phyloP scores from a whole-genome alignment of 23 tunicate species.

The Oikopleura vanhoeffeni region DNA sequence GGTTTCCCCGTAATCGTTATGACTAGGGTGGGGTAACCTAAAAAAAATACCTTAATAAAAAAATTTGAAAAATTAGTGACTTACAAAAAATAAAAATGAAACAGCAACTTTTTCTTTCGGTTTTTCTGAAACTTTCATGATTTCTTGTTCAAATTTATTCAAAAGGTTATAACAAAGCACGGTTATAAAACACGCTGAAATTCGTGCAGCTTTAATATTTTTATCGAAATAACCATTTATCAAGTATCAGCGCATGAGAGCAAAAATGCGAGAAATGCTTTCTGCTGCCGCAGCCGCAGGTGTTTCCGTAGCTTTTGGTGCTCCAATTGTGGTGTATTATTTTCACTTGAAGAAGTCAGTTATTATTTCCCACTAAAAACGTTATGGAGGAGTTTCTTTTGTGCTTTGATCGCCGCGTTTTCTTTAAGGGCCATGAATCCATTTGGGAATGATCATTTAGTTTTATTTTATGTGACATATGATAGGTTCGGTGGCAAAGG shows the following conservation, averaged over 20 bases:
- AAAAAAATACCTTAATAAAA: no score
- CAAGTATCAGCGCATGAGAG: not conserved
- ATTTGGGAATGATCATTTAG: conserved; percentile 72
- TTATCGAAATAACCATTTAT: not conserved
- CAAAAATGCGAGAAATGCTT: not conserved
- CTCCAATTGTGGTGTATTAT: conserved; percentile 87
- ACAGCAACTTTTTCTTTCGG: no score
- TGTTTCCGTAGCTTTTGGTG: conserved; percentile 16
- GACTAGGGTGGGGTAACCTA: no score
- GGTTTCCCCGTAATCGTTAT: no score
- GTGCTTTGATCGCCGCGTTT: conserved; percentile 87
- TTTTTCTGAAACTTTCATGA: no score
- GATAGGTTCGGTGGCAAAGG: no score
- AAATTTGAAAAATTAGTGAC: no score
- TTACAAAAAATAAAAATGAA: no score
- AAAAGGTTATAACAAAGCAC: no score
- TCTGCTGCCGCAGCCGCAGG: not conserved
- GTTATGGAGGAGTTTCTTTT: conserved; percentile 74
- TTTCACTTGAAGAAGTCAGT: conserved; percentile 78
- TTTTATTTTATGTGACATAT: conserved; percentile 48
- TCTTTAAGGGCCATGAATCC: conserved; percentile 85
- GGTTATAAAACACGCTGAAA: no score
- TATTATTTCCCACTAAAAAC: conserved; percentile 92
- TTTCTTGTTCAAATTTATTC: no score
- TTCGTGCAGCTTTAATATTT: no score